A percentile compares a stretch with the other conserved stretches of the same genome.
These are phyloP conservation scores for Hephaestus fuliginosus DNA, from an alignment of 2,797 vertebrate species.

Conservation along the genomic window DNA sequence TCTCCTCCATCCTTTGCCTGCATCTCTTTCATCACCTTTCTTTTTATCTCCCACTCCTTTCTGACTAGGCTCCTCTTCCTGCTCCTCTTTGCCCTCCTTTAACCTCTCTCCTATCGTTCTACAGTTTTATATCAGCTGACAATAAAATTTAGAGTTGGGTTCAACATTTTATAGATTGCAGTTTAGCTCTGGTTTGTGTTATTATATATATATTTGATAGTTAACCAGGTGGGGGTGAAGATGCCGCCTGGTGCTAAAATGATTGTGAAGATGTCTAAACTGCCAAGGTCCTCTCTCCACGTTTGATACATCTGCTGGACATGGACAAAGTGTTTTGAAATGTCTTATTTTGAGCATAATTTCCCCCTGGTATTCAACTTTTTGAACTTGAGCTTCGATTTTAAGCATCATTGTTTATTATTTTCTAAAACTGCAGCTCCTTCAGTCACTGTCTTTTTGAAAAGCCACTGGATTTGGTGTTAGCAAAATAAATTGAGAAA, in stretches of 20 bases:
- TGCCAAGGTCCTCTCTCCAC: background rate
- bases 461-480: constrained; percentile 7
- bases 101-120: background rate
- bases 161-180: constrained; percentile 16
- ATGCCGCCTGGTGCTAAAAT: background rate
- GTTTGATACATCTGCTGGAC: background rate
- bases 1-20: background rate
- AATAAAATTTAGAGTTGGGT: constrained; percentile 20
- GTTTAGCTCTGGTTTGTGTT: constrained; percentile 14
- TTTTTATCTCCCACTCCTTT: background rate
- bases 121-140: background rate
- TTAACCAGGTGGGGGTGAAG: background rate
- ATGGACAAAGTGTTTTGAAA: background rate
- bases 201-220: constrained; percentile 11
- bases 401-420: background rate
- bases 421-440: background rate
- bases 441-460: background rate
- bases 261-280: background rate
- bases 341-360: background rate
- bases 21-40: background rate
- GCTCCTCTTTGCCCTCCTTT: background rate
- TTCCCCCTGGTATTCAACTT: background rate
- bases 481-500: constrained; percentile 18
- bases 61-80: background rate
- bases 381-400: background rate